Base-by-base conservation (phyloP, 2,888 invertebrate species). In the Heliconius sara region DNA sequence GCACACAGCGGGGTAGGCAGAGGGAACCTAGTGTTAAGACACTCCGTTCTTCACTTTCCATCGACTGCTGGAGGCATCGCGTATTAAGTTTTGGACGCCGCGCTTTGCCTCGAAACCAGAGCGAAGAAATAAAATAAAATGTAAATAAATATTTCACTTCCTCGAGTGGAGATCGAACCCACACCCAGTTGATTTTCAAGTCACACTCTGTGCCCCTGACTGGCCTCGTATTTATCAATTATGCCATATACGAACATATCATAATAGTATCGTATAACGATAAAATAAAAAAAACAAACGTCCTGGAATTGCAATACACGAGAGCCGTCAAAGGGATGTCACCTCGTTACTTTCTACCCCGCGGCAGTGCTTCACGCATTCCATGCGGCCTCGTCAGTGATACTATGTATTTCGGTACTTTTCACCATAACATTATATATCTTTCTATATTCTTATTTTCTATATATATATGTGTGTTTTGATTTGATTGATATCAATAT, bases 341-440 rank as follows among this genome's bases (percentile, higher is more conserved):
- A 82, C 83, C 80, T 78, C 77, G 86, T 84, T 86, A 87, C 91
- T 92, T 92, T 92, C 92, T 92, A 91, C 91, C 92, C 91, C 76
- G 90, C 84, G 91, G 92, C 92, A 82, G 78, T 83, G 82, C 83
- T 81, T 84, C 83, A 83, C 83, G 83, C 84, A 84, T 84, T 82
- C 83, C 83, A 76, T 39, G 57, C 67, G 60, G 75, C 66, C 77
- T 79, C 74, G 67, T 65, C 74, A 76, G 68, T 76, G 57, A 27
- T 65, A 27, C 63, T 75, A 63, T 13, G 52, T 63, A 68, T 76
- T 52, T 73, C 60, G 60, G 73, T 73, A 27, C 39, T 60, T 73
- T 60, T 22, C 60, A 39, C n/a, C 39, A 60, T 73, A 60, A n/a
- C 10, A 34, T 60, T 39, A n/a, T 72, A 57, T n/a, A 70, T 70